Percentiles rank a stretch among this genome's conserved stretches.
Conservation (phyloP, 1,140 invertebrate genomes). For the Cydia fagiglandana region DNA sequence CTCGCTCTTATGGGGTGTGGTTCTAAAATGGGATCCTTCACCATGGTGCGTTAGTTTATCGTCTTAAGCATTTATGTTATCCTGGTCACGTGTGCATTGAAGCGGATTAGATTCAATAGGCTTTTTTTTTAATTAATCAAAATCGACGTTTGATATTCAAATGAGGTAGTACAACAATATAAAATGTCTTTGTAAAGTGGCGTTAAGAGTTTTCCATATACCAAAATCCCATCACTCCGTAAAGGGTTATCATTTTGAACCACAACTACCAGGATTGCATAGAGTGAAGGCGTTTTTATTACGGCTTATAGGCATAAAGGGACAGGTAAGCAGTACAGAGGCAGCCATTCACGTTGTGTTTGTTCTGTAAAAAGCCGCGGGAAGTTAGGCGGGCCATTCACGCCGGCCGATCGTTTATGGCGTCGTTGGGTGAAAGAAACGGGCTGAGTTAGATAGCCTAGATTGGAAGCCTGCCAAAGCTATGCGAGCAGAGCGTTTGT, state of each 20-base stretch:
- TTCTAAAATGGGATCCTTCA: background rate
- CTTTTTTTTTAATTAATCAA: slow-evolving; percentile 41
- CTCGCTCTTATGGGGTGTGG: background rate
- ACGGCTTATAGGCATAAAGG: slow-evolving; percentile 11
- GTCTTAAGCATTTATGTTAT: slow-evolving; percentile 22
- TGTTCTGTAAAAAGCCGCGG: slow-evolving; percentile 30
- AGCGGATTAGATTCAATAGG: slow-evolving; percentile 37
- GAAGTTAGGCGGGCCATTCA: slow-evolving; percentile 22
- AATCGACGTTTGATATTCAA: slow-evolving; percentile 34
- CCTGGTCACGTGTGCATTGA: slow-evolving; percentile 39
- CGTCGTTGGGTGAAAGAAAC: slow-evolving; percentile 11
- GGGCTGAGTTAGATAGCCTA: background rate
- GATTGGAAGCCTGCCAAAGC: background rate
- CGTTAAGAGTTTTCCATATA: background rate
- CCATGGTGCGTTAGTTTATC: slow-evolving; percentile 2
- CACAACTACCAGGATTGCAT: slow-evolving; percentile 13
- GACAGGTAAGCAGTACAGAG: background rate
- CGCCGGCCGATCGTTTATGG: slow-evolving; percentile 3
- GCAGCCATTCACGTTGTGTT: slow-evolving; percentile 9
- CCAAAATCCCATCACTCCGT: slow-evolving; percentile 2
- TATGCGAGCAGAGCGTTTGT: too few species aligned
- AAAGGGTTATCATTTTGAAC: slow-evolving; percentile 28
- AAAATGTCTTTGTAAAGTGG: slow-evolving; percentile 3
- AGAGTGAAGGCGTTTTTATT: background rate
- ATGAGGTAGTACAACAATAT: background rate